Conservation (phyloP, 2,113 vertebrate genomes). For the Dipodomys ordii region DNA sequence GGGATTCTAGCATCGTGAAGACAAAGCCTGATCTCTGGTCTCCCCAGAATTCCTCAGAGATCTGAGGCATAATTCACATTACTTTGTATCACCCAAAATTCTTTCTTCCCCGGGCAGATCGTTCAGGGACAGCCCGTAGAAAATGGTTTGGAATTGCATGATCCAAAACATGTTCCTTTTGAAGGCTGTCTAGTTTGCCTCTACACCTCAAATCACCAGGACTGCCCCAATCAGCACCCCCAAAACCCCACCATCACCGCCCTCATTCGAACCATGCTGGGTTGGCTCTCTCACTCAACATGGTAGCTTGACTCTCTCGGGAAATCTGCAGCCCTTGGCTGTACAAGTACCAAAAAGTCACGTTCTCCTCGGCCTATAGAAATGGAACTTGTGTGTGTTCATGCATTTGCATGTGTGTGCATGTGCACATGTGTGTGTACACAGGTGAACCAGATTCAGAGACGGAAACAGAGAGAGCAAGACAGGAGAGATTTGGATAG, state of each 20-base stretch:
- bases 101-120: constrained; percentile 33
- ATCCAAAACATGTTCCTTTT: not conserved
- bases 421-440: not conserved
- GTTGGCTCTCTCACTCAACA: constrained; percentile 37
- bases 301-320: not conserved
- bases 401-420: not conserved
- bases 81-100: not conserved
- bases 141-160: constrained; percentile 50
- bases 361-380: not conserved
- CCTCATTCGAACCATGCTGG: constrained; percentile 21
- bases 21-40: constrained; percentile 32
- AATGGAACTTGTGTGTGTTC: not conserved
- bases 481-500: not conserved
- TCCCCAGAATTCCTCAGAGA: not conserved
- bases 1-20: not conserved
- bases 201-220: not conserved
- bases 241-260: not conserved
- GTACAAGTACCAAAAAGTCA: not conserved
- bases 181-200: constrained; percentile 3
- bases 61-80: constrained; percentile 4
- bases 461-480: not conserved
- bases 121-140: not conserved
- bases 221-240: not conserved
- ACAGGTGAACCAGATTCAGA: not conserved
- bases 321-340: constrained; percentile 44